A percentile compares a stretch with the other conserved stretches of the same genome.
Conservation (phyloP, 2,113 vertebrate genomes). For the Oreochromis tanganicae region DNA sequence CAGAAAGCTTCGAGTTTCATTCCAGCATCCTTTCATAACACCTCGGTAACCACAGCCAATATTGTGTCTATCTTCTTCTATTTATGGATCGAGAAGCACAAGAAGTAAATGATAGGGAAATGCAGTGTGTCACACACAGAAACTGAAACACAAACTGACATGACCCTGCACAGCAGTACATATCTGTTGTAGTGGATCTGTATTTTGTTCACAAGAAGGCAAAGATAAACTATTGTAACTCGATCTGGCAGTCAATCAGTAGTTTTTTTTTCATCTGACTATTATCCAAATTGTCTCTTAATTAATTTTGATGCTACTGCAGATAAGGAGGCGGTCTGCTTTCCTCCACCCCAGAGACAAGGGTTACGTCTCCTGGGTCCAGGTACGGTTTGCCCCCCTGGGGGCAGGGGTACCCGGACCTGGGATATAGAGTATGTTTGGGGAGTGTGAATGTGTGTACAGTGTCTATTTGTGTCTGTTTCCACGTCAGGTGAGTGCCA, state of each 20-base stretch:
- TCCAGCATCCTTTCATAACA: background rate
- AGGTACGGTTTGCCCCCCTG: too few species aligned
- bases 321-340: too few species aligned
- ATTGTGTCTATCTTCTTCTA: background rate
- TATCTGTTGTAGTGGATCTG: background rate
- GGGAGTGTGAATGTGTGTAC: too few species aligned
- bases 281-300: background rate
- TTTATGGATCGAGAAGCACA: background rate
- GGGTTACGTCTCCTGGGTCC: too few species aligned
- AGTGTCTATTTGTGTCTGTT: too few species aligned
- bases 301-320: background rate
- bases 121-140: background rate
- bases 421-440: too few species aligned
- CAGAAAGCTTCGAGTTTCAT: conserved; percentile 3
- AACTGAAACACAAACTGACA: background rate
- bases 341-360: too few species aligned
- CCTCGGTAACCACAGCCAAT: background rate
- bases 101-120: background rate
- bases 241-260: background rate
- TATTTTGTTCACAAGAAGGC: background rate
- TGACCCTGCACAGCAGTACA: background rate
- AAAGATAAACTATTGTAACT: background rate
- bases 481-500: too few species aligned
- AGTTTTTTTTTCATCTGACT: background rate
- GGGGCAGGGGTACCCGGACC: too few species aligned